Percentiles rank a stretch among this genome's conserved stretches.
These are phyloP conservation scores for Drosophila lacicola DNA, from an alignment of 2,888 invertebrate species.

Conservation along the genomic window DNA sequence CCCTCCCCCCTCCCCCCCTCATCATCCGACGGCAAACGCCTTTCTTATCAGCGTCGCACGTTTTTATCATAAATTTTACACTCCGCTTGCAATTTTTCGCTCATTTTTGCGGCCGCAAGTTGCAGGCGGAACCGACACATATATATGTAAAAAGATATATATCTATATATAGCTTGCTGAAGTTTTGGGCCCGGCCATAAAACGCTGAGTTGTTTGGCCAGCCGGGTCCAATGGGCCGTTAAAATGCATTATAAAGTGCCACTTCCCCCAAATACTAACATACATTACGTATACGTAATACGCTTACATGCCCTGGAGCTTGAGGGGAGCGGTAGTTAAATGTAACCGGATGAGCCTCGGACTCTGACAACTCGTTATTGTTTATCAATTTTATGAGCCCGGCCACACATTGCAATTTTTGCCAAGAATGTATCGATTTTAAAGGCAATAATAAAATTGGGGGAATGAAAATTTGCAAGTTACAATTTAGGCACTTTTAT, in stretches of 20 bases:
- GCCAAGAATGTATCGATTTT: conserved; percentile 16
- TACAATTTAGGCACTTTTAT: neutral
- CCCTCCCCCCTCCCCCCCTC: conserved; percentile 1
- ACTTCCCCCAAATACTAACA: conserved; percentile 11
- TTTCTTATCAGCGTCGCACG: conserved; percentile 70
- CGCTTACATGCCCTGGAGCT: neutral
- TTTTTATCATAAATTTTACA: conserved; percentile 79
- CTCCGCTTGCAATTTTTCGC: conserved; percentile 67
- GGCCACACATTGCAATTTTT: conserved; percentile 32
- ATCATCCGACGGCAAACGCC: conserved; percentile 8
- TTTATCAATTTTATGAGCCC: conserved; percentile 64
- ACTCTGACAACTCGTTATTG: conserved; percentile 54
- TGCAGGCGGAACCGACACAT: conserved; percentile 25
- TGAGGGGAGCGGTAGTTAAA: neutral
- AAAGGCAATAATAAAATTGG: conserved; percentile 22
- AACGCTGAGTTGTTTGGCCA: conserved; percentile 38
- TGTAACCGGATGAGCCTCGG: conserved; percentile 16
- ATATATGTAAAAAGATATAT: conserved; percentile 4
- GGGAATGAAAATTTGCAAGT: neutral
- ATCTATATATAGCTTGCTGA: conserved; percentile 22
- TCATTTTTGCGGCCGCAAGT: conserved; percentile 56
- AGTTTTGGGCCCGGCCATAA: conserved; percentile 36
- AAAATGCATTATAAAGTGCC: conserved; percentile 60
- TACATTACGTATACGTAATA: conserved; percentile 38
- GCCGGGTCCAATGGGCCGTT: conserved; percentile 52